Evolutionary conservation across 1,140 invertebrate genomes (phyloP).

Genomic region (Probaryconus sp.): DNA sequence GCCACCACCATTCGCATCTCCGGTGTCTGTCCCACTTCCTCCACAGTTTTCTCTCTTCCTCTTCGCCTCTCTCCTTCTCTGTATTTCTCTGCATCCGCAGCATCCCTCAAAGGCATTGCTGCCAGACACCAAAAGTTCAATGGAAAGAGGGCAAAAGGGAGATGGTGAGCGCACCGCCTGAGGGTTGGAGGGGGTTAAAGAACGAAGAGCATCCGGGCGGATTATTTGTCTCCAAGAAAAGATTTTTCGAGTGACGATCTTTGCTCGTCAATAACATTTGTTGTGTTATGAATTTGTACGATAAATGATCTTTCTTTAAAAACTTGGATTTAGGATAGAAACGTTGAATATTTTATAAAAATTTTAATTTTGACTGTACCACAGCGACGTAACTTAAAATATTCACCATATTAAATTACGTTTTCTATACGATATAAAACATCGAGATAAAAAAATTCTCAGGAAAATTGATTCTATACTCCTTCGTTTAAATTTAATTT

Average conservation of each 20-base stretch:
- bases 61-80: slow-evolving; percentile 3
- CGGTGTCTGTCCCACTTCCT: not conserved
- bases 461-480: too few relatives aligned
- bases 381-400: too few relatives aligned
- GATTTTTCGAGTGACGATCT: not conserved
- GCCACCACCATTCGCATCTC: slow-evolving; percentile 38
- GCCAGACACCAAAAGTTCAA: slow-evolving; percentile 67
- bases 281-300: not conserved
- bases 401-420: too few relatives aligned
- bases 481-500: too few relatives aligned
- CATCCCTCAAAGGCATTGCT: slow-evolving; percentile 30
- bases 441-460: too few relatives aligned
- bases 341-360: too few relatives aligned
- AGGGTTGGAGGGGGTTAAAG: slow-evolving; percentile 14
- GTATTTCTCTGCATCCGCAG: slow-evolving; percentile 8
- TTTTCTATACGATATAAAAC: too few relatives aligned
- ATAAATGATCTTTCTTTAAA: too few relatives aligned
- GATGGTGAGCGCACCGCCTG: not conserved
- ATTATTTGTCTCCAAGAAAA: slow-evolving; percentile 10
- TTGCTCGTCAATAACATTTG: not conserved
- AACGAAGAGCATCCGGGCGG: slow-evolving; percentile 15
- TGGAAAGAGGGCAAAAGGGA: slow-evolving; percentile 29
- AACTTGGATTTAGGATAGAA: too few relatives aligned
- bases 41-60: not conserved
- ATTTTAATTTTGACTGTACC: too few relatives aligned